Conservation (phyloP, 2,797 vertebrate species). For the Apogon hyalosoma region DNA sequence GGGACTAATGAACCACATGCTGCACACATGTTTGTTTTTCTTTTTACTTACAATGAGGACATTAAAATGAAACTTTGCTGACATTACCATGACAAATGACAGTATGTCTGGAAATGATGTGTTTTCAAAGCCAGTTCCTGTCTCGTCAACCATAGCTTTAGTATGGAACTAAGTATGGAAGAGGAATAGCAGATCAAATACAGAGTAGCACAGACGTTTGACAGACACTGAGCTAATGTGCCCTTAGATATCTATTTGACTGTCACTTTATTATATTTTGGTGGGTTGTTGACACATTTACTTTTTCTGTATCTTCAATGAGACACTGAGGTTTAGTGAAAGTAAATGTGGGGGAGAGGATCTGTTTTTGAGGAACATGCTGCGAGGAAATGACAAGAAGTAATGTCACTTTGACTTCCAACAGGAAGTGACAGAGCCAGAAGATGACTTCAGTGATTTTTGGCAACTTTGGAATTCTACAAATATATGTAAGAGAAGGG, state of each 20-base stretch:
- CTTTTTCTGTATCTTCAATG: neutral
- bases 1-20: constrained; percentile 33
- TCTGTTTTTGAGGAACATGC: constrained; percentile 44
- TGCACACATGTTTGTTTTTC: constrained; percentile 41
- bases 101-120: constrained; percentile 6
- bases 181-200: constrained; percentile 7
- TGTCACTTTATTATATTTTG: neutral
- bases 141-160: constrained; percentile 1
- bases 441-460: constrained; percentile 26
- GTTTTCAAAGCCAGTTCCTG: constrained; percentile 30
- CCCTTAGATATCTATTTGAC: neutral
- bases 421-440: constrained; percentile 35
- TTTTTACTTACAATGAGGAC: constrained; percentile 7
- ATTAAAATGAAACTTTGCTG: constrained; percentile 32
- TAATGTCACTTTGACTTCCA: constrained; percentile 46
- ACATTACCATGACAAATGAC: constrained; percentile 8
- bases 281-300: constrained; percentile 1
- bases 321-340: constrained; percentile 4
- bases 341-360: constrained; percentile 10
- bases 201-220: neutral
- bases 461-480: constrained; percentile 2
- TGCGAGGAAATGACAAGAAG: constrained; percentile 46
- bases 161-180: neutral
- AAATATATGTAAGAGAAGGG: constrained; percentile 24
- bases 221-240: constrained; percentile 2